Evolutionary conservation across 1,140 invertebrate genomes (phyloP).

Genomic region (Sinonovacula constricta): DNA sequence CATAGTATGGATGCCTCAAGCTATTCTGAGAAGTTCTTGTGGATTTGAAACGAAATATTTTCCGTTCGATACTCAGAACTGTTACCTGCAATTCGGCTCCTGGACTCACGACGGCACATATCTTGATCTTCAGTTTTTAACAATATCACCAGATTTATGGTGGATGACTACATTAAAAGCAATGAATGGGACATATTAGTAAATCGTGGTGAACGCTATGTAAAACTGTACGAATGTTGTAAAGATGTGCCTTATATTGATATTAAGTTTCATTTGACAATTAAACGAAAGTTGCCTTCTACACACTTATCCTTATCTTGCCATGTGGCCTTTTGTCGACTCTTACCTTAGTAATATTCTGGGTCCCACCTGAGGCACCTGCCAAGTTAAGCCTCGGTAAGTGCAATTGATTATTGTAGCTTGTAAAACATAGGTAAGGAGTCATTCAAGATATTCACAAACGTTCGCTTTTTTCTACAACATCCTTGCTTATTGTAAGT

Average conservation of each 20-base stretch:
- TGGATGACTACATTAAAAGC: conserved; percentile 76
- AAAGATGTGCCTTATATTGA: conserved; percentile 77
- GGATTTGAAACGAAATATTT: conserved; percentile 82
- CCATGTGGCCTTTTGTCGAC: conserved; percentile 78
- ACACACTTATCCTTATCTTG: conserved; percentile 78
- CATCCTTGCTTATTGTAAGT: not conserved
- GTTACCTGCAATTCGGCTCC: conserved; percentile 77
- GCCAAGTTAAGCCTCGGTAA: conserved; percentile 79
- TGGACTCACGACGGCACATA: conserved; percentile 79
- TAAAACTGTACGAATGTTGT: conserved; percentile 77
- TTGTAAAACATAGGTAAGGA: not conserved
- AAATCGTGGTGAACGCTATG: conserved; percentile 68
- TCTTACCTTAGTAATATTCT: conserved; percentile 78
- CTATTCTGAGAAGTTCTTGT: conserved; percentile 99
- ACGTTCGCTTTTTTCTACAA: not conserved
- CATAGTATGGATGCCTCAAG: conserved; percentile 98
- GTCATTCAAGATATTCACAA: not conserved
- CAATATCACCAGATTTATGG: conserved; percentile 70
- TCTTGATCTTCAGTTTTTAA: conserved; percentile 74
- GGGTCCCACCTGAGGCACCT: conserved; percentile 79
- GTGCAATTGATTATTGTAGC: conserved; percentile 21
- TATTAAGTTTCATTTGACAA: conserved; percentile 74
- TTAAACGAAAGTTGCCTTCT: conserved; percentile 77
- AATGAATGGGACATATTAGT: conserved; percentile 78
- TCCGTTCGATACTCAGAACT: conserved; percentile 78